A percentile compares a stretch with the other conserved stretches of the same genome.
Evolutionary conservation across 64 coral and sea anemone species (phyloP).

Genomic region (Acropora tenuis): DNA sequence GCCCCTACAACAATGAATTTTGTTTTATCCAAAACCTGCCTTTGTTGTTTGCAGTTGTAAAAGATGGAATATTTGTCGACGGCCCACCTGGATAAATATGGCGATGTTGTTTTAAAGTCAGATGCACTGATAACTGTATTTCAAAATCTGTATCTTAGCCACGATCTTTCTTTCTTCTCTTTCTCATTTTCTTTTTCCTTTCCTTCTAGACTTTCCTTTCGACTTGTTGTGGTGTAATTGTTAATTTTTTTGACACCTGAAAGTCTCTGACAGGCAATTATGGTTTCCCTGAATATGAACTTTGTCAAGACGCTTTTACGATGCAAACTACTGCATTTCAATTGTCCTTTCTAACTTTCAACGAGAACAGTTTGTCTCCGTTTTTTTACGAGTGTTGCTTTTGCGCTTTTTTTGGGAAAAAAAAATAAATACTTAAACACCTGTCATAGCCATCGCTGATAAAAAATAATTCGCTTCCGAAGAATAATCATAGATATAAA

Average conservation of each 20-base stretch:
- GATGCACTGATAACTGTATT: too few species aligned
- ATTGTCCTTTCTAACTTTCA: too few species aligned
- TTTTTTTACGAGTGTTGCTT: too few species aligned
- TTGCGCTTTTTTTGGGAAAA: too few species aligned
- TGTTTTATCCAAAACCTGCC: background rate
- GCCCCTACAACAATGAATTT: background rate
- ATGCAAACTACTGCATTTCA: too few species aligned
- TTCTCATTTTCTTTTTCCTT: background rate
- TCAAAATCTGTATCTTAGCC: too few species aligned
- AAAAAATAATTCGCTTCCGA: too few species aligned
- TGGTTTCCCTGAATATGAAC: background rate
- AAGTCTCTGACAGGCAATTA: background rate
- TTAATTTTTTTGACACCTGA: background rate
- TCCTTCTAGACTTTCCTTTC: background rate
- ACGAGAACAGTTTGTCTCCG: too few species aligned
- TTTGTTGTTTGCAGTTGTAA: background rate
- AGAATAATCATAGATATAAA: too few species aligned
- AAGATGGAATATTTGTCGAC: conserved; percentile 9
- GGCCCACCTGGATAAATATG: conserved; percentile 28
- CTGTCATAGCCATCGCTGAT: too few species aligned
- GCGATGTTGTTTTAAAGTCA: background rate
- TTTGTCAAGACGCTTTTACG: background rate
- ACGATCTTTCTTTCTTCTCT: too few species aligned
- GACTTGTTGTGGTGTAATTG: background rate
- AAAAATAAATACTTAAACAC: too few species aligned